Evolutionary conservation across 2,888 invertebrate genomes (phyloP), one percentile per base, ranked within the genome.

Genomic region (Eupithecia insigniata): DNA sequence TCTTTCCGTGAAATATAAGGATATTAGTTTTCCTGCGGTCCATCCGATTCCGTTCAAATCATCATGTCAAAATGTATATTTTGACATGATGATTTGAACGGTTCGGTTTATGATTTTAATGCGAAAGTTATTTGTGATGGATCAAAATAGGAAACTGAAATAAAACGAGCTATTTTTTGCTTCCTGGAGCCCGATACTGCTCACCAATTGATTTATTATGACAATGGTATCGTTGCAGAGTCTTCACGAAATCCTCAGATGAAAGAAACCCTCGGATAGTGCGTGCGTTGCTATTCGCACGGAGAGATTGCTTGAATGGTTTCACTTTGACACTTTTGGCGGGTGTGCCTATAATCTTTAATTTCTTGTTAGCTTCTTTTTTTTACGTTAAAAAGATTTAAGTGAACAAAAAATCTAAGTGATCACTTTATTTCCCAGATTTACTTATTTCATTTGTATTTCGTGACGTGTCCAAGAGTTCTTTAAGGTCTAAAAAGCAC

Each of bases 1-100:
- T 77, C 75, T 58, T 80, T 79, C 75, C 64, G 72, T 70, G 58
- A 32, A 76, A 74, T 71, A 72, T 26, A 58, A 76, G 73, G 72
- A 75, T 69, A 72, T n/a, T 64, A 36, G 70, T 77, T 74, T 70
- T 76, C 72, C 75, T 75, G 73, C 67, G 14, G n/a, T 66, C 46
- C 66, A 70, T 78, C 74, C 73, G 71, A 26, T 66, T 78, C 74
- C 73, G 71, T 30, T 66, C 36, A 18, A 34, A 26, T 28, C 36
- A 32, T 64, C 28, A 32, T 64, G 62, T 43, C 46, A 67, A 67
- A 36, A 34, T 43, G n/a, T n/a, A n/a, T n/a, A n/a, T n/a, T n/a
- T n/a, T n/a, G n/a, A n/a, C n/a, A n/a, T n/a, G n/a, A n/a, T n/a
- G n/a, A 30, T 36, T 46, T 51, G n/a, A n/a, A 58, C 28, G 51